Evolutionary conservation across 1,140 invertebrate species (phyloP).

Genomic region (Dufourea novaeangliae): DNA sequence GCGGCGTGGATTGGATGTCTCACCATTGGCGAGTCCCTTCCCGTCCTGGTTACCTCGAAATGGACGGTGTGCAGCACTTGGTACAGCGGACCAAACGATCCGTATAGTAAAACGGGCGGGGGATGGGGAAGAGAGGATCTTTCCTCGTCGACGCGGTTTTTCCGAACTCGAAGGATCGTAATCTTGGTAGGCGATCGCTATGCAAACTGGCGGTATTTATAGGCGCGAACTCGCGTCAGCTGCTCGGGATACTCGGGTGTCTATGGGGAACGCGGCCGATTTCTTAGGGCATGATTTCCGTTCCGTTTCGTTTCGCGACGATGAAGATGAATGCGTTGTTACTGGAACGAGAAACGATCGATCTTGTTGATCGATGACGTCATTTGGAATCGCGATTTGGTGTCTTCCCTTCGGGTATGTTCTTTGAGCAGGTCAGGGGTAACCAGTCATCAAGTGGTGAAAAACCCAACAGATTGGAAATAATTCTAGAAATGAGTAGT

Average conservation of each 20-base stretch:
- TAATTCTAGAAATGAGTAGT: too few species aligned
- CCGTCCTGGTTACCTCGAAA: not conserved
- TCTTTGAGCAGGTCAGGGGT: too few species aligned
- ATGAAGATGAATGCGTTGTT: conserved; percentile 52
- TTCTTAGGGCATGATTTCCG: conserved; percentile 48
- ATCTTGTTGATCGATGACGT: conserved; percentile 66
- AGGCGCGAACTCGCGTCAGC: conserved; percentile 63
- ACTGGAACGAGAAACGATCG: conserved; percentile 68
- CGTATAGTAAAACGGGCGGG: not conserved
- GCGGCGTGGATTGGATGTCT: conserved; percentile 11
- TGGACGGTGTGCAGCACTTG: not conserved
- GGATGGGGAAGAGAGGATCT: not conserved
- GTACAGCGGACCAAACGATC: not conserved
- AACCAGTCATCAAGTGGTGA: too few species aligned
- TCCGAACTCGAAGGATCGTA: conserved; percentile 56
- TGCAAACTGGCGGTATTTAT: conserved; percentile 62
- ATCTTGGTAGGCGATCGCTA: conserved; percentile 49
- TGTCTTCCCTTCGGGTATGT: not conserved
- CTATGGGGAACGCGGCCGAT: conserved; percentile 49
- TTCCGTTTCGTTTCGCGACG: conserved; percentile 56
- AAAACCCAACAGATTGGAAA: too few species aligned
- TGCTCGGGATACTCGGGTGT: conserved; percentile 52
- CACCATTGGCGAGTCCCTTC: not conserved
- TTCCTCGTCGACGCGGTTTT: conserved; percentile 6
- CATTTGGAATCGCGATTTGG: conserved; percentile 17